Conservation (phyloP, 2,113 vertebrate species). For the Puma concolor region DNA sequence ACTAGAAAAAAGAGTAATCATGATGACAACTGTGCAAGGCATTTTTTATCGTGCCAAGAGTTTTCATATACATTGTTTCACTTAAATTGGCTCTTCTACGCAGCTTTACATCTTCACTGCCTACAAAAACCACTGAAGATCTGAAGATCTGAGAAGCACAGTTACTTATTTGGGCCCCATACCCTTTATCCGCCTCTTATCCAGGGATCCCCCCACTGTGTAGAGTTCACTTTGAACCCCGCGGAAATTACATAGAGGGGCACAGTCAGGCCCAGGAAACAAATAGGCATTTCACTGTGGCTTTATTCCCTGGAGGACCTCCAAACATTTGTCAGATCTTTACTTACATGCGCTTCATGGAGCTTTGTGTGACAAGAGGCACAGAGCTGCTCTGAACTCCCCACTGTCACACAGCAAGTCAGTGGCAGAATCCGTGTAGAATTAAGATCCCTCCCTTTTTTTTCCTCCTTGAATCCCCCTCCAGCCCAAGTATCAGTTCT, state of each 20-base stretch:
- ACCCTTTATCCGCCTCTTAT: background rate
- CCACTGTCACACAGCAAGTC: background rate
- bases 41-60: background rate
- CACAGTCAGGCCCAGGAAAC: background rate
- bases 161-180: background rate
- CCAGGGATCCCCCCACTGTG: background rate
- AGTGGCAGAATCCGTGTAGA: background rate
- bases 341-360: background rate
- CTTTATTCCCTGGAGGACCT: background rate
- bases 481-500: background rate
- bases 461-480: background rate
- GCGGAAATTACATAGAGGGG: background rate
- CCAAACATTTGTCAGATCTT: background rate
- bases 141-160: background rate
- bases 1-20: background rate
- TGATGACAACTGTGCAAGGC: background rate
- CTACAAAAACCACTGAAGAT: background rate
- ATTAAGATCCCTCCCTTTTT: background rate
- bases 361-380: background rate
- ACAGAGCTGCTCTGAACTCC: background rate
- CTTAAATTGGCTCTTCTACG: background rate
- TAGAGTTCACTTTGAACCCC: background rate
- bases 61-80: background rate
- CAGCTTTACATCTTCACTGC: background rate
- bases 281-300: background rate